Evolutionary conservation across 2,797 vertebrate genomes (phyloP).

Genomic region (Salarias fasciatus): DNA sequence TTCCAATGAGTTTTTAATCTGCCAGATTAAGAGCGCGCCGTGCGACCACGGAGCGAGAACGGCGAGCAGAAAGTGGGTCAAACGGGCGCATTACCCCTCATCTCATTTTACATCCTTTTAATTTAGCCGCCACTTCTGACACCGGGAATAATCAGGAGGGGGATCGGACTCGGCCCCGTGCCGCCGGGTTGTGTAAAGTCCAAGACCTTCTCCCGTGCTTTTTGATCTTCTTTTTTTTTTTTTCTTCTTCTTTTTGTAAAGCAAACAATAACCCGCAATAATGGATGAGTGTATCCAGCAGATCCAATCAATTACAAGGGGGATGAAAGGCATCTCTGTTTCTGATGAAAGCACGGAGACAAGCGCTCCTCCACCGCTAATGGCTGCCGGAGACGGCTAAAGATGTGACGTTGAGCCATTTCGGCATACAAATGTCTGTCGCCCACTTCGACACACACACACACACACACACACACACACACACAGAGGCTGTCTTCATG

Average conservation of each 20-base stretch:
- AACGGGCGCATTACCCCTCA: slow-evolving; percentile 21
- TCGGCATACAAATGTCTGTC: neutral
- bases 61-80: slow-evolving; percentile 43
- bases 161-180: slow-evolving; percentile 21
- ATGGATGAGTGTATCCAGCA: slow-evolving; percentile 46
- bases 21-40: slow-evolving; percentile 41
- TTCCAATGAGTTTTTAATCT: slow-evolving; percentile 63
- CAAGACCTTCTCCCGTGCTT: slow-evolving; percentile 44
- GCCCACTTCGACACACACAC: neutral
- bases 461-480: slow-evolving; percentile 10
- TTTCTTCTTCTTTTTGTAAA: slow-evolving; percentile 61
- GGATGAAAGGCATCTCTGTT: slow-evolving; percentile 52
- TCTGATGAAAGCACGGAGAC: slow-evolving; percentile 53
- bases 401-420: slow-evolving; percentile 5
- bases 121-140: slow-evolving; percentile 57
- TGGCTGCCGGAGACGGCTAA: too few relatives aligned
- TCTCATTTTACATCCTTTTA: slow-evolving; percentile 31
- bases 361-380: slow-evolving; percentile 33
- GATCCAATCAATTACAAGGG: slow-evolving; percentile 47
- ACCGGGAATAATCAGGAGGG: slow-evolving; percentile 48
- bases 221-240: slow-evolving; percentile 51
- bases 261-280: slow-evolving; percentile 53
- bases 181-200: slow-evolving; percentile 21
- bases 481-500: slow-evolving; percentile 34
- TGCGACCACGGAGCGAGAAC: neutral